These are phyloP conservation scores for Leptestheria dahalacensis DNA, from an alignment of 1,140 invertebrate genomes.

Conservation along the genomic window DNA sequence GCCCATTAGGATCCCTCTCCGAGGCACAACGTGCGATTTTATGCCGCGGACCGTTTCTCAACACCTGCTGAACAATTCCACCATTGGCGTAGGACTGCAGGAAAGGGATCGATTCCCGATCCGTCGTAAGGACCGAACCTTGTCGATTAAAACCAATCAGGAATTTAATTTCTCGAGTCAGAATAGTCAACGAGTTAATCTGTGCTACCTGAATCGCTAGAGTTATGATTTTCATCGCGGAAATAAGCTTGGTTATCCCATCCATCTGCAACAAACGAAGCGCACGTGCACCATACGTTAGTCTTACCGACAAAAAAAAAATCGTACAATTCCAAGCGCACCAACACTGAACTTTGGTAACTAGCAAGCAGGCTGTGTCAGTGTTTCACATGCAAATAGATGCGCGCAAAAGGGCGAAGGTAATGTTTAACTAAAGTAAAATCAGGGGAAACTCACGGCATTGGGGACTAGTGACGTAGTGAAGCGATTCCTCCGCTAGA, in stretches of 20 bases:
- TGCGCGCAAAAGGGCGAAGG: too few species aligned
- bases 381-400: too few species aligned
- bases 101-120: neutral
- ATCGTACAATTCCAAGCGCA: too few species aligned
- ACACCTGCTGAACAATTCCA: neutral
- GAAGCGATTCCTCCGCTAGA: conserved; percentile 16
- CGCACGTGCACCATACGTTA: too few species aligned
- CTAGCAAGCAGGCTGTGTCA: neutral
- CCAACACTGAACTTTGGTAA: too few species aligned
- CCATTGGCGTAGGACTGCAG: neutral
- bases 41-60: neutral
- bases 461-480: neutral
- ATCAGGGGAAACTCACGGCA: neutral
- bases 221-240: conserved; percentile 38
- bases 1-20: neutral
- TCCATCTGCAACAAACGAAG: conserved; percentile 22
- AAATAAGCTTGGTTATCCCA: conserved; percentile 37
- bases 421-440: neutral
- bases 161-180: too few species aligned
- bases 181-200: too few species aligned
- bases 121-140: neutral
- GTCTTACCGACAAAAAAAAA: too few species aligned
- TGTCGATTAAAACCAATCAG: neutral
- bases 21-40: neutral
- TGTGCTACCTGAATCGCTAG: conserved; percentile 33